A percentile compares a stretch with the other conserved stretches of the same genome.
Conservation (phyloP, 2,113 vertebrate genomes). For the Ondatra zibethicus region DNA sequence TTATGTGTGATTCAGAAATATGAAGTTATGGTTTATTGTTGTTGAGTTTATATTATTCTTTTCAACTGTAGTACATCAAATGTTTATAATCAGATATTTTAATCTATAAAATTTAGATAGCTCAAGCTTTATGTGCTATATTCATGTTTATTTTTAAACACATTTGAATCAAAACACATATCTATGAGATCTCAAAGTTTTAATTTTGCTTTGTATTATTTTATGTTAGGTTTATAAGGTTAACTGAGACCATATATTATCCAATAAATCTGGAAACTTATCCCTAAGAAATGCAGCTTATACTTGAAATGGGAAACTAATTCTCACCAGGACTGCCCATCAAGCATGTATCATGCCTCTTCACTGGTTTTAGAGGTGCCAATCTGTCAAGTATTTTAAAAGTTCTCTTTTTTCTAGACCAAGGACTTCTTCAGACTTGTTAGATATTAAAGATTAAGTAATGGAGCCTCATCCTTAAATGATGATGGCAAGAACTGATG, state of each 20-base stretch:
- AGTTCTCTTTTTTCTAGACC: not conserved
- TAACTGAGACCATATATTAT: not conserved
- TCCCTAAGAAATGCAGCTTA: not conserved
- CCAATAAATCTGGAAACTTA: not conserved
- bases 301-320: not conserved
- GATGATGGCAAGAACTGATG: not conserved
- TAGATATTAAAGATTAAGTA: not conserved
- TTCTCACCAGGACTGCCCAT: not conserved
- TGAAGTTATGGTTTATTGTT: not conserved
- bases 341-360: not conserved
- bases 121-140: not conserved
- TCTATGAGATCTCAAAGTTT: not conserved
- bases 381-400: not conserved
- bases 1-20: not conserved
- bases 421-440: not conserved
- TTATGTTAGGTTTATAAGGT: not conserved
- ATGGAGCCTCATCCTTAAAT: not conserved
- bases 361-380: not conserved
- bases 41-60: not conserved
- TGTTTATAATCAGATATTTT: not conserved
- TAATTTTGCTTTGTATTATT: not conserved
- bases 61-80: not conserved
- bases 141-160: not conserved
- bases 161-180: not conserved
- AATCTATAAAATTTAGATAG: not conserved